Evolutionary conservation across 2,888 invertebrate genomes (phyloP).

Genomic region (Caenorhabditis drosophilae): DNA sequence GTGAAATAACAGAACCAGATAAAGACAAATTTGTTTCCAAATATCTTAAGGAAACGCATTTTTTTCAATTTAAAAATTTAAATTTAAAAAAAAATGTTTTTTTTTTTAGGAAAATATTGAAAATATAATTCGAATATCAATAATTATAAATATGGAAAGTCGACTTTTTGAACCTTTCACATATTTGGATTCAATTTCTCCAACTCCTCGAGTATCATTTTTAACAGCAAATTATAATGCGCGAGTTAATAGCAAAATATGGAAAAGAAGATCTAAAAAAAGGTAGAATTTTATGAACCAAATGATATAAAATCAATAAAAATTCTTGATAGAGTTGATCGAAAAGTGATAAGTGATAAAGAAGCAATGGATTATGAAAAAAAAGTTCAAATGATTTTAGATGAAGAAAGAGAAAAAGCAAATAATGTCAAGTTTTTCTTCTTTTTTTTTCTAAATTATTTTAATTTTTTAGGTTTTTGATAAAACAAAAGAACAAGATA

Average conservation of each 20-base stretch:
- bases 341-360: constrained; percentile 35
- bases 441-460: too few species aligned
- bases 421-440: too few species aligned
- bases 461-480: too few species aligned
- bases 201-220: constrained; percentile 65
- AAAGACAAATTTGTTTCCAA: constrained; percentile 45
- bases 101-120: constrained; percentile 52
- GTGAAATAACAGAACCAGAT: constrained; percentile 58
- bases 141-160: constrained; percentile 60
- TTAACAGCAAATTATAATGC: constrained; percentile 67
- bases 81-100: background rate
- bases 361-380: constrained; percentile 52
- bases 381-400: constrained; percentile 52
- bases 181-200: constrained; percentile 59
- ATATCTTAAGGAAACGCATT: constrained; percentile 35
- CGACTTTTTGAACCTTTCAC: constrained; percentile 61
- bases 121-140: constrained; percentile 51
- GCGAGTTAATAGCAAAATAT: constrained; percentile 63
- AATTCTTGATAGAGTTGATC: too few species aligned
- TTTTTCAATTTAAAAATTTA: background rate
- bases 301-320: too few species aligned
- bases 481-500: constrained; percentile 17
- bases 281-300: constrained; percentile 14
- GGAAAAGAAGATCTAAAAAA: constrained; percentile 55
- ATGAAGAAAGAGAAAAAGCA: constrained; percentile 41